These are phyloP conservation scores for Aphelocoma californica DNA, from an alignment of 2,797 vertebrate genomes.

Conservation along the genomic window DNA sequence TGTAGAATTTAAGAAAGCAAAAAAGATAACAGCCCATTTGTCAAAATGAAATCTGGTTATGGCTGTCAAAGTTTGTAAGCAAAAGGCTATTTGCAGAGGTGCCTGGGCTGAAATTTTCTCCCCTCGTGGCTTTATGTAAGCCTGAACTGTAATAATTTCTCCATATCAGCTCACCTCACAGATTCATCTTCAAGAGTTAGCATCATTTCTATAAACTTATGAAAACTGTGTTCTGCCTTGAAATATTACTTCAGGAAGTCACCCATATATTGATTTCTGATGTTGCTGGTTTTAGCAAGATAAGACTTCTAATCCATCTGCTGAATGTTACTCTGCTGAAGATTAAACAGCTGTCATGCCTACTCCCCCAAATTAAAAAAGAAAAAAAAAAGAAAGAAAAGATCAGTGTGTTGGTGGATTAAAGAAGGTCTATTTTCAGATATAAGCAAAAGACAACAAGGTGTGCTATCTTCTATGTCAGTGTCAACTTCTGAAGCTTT, in stretches of 20 bases:
- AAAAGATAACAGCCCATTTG: neutral
- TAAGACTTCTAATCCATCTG: slow-evolving; percentile 66
- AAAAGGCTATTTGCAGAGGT: neutral
- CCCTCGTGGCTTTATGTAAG: neutral
- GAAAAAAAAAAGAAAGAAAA: neutral
- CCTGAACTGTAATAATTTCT: slow-evolving; percentile 15
- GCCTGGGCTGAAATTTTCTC: neutral
- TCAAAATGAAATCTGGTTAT: neutral
- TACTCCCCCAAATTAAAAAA: neutral
- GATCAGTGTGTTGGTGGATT: slow-evolving; percentile 10
- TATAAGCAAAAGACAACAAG: slow-evolving; percentile 22
- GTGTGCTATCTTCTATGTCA: neutral
- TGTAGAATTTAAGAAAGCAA: neutral
- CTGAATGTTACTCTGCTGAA: slow-evolving; percentile 30
- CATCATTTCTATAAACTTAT: neutral
- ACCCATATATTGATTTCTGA: slow-evolving; percentile 50
- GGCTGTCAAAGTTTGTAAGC: neutral
- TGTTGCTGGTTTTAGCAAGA: slow-evolving; percentile 61
- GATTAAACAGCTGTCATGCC: slow-evolving; percentile 56
- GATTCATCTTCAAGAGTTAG: neutral
- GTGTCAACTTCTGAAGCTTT: neutral
- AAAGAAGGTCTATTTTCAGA: slow-evolving; percentile 39
- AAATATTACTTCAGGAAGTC: slow-evolving; percentile 38
- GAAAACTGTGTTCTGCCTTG: neutral
- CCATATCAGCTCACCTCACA: neutral